phyloP scores from a whole-genome alignment of 2,113 vertebrate genomes.

The Chauna torquata region DNA sequence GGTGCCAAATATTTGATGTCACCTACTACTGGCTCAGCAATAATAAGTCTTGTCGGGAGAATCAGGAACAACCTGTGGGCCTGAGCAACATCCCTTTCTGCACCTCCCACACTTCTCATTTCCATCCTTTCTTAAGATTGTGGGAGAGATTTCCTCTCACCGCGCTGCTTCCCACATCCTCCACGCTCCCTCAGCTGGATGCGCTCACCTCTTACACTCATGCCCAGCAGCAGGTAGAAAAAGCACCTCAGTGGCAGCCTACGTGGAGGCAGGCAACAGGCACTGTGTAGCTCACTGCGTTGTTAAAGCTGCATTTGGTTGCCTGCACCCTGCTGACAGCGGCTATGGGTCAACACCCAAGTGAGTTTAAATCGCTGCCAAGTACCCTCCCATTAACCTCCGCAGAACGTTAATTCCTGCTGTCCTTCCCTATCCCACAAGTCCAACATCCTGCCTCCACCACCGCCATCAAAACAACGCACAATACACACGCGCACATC shows the following conservation, averaged over 20 bases:
- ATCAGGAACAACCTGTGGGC: neutral
- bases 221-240: neutral
- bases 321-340: neutral
- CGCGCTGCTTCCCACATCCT: neutral
- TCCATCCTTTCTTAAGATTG: neutral
- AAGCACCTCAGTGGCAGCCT: fast-evolving
- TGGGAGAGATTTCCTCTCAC: too few relatives aligned
- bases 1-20: neutral
- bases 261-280: neutral
- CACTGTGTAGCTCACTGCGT: neutral
- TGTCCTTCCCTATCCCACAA: neutral
- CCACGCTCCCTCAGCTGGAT: neutral
- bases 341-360: neutral
- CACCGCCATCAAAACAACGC: neutral
- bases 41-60: neutral
- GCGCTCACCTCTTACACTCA: neutral
- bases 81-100: neutral
- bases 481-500: neutral
- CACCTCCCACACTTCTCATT: neutral
- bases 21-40: neutral
- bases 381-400: neutral
- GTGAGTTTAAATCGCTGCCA: neutral
- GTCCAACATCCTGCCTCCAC: neutral
- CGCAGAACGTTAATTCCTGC: neutral
- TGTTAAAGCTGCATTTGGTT: neutral